Evolutionary conservation across 2,113 vertebrate species (phyloP).

Genomic region (Platycercus adscitus): DNA sequence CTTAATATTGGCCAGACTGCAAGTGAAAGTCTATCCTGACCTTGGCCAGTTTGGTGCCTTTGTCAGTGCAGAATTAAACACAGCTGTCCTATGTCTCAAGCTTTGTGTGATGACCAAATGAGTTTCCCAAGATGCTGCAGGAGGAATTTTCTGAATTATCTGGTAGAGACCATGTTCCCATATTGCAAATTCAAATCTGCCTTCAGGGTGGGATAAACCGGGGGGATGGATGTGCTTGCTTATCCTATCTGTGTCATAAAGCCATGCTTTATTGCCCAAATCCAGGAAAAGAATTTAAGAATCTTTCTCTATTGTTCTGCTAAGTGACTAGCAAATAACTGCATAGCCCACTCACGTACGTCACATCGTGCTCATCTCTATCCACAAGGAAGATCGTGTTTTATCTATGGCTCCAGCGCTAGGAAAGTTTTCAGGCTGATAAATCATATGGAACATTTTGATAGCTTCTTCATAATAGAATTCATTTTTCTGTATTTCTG

Average conservation of each 20-base stretch:
- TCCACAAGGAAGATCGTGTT: conserved; percentile 1
- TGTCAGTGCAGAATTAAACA: neutral
- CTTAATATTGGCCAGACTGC: neutral
- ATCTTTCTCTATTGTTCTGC: neutral
- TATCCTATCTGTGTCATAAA: neutral
- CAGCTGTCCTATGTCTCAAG: neutral
- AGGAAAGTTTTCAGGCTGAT: neutral
- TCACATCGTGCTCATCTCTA: neutral
- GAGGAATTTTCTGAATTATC: neutral
- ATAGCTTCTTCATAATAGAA: neutral
- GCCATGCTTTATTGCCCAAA: neutral
- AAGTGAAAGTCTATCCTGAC: neutral
- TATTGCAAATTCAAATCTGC: neutral
- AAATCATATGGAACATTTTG: neutral
- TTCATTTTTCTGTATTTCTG: conserved; percentile 5
- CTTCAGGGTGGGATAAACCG: neutral
- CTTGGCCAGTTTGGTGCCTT: neutral
- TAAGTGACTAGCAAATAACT: conserved; percentile 21
- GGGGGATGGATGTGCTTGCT: neutral
- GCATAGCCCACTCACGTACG: neutral
- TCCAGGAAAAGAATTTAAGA: neutral
- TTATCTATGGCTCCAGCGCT: neutral
- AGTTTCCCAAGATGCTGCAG: neutral
- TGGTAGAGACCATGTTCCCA: neutral
- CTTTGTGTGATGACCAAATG: neutral